Evolutionary conservation across 2,888 invertebrate genomes (phyloP).

Genomic region (Hypena proboscidalis): DNA sequence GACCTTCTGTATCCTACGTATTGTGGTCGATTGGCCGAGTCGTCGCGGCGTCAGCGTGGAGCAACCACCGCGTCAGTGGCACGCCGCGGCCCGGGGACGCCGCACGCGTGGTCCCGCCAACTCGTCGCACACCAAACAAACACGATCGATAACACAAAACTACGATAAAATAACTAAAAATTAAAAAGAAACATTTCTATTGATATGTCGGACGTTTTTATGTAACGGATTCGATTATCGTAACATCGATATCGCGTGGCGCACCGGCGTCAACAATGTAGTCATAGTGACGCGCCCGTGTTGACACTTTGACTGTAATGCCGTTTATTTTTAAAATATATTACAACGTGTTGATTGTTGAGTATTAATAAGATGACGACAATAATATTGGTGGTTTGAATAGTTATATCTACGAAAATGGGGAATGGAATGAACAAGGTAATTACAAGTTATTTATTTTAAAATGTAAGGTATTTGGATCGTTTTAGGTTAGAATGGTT

Average conservation of each 20-base stretch:
- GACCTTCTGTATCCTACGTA: no score
- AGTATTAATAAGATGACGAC: slow-evolving; percentile 55
- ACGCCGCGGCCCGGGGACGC: slow-evolving; percentile 62
- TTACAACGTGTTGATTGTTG: slow-evolving; percentile 49
- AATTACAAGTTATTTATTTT: slow-evolving; percentile 50
- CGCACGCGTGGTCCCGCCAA: slow-evolving; percentile 49
- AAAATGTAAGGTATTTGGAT: not conserved
- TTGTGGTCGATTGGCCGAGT: no score
- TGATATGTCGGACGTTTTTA: slow-evolving; percentile 48
- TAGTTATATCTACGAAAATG: slow-evolving; percentile 74
- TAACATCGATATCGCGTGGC: slow-evolving; percentile 64
- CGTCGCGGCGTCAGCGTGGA: slow-evolving; percentile 5
- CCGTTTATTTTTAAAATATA: slow-evolving; percentile 55
- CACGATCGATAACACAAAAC: slow-evolving; percentile 60
- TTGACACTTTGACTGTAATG: slow-evolving; percentile 72
- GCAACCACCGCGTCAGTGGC: slow-evolving; percentile 59
- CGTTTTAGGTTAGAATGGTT: slow-evolving; percentile 17
- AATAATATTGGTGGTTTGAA: slow-evolving; percentile 62
- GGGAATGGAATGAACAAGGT: slow-evolving; percentile 98
- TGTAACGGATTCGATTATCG: slow-evolving; percentile 48
- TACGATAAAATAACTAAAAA: slow-evolving; percentile 36
- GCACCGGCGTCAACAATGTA: slow-evolving; percentile 81
- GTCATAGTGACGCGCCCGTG: slow-evolving; percentile 79
- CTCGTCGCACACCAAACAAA: slow-evolving; percentile 43
- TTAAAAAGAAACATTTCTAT: slow-evolving; percentile 31